Evolutionary conservation across 2,797 vertebrate species (phyloP).

Genomic region (Tapirus indicus): DNA sequence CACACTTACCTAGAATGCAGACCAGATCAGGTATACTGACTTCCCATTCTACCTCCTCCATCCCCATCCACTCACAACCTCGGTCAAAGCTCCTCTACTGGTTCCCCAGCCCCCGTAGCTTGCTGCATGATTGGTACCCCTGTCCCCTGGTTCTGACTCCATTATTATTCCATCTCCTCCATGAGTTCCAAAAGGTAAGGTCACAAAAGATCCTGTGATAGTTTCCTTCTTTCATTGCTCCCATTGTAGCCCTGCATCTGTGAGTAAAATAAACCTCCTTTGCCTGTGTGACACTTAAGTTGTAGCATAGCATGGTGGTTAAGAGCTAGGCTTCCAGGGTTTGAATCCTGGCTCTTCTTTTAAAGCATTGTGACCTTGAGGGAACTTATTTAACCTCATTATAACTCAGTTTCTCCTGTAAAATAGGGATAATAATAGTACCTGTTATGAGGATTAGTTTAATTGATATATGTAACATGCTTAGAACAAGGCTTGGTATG

Average conservation of each 20-base stretch:
- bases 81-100: neutral
- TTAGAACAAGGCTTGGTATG: slow-evolving; percentile 3
- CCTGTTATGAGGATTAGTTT: neutral
- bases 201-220: neutral
- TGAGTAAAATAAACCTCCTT: slow-evolving; percentile 38
- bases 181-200: slow-evolving; percentile 28
- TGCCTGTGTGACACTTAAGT: neutral
- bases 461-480: neutral
- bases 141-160: neutral
- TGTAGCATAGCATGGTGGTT: neutral
- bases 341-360: neutral
- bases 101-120: neutral
- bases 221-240: slow-evolving; percentile 7
- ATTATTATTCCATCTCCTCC: neutral
- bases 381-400: slow-evolving; percentile 4
- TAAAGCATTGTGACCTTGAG: slow-evolving; percentile 4
- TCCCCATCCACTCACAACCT: neutral
- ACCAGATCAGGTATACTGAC: neutral
- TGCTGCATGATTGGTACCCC: neutral
- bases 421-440: slow-evolving; percentile 8
- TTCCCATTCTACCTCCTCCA: neutral
- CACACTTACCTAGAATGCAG: neutral
- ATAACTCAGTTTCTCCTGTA: slow-evolving; percentile 41
- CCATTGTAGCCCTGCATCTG: neutral
- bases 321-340: neutral